Evolutionary conservation across 2,797 vertebrate genomes (phyloP).

Genomic region (Alectoris magna): DNA sequence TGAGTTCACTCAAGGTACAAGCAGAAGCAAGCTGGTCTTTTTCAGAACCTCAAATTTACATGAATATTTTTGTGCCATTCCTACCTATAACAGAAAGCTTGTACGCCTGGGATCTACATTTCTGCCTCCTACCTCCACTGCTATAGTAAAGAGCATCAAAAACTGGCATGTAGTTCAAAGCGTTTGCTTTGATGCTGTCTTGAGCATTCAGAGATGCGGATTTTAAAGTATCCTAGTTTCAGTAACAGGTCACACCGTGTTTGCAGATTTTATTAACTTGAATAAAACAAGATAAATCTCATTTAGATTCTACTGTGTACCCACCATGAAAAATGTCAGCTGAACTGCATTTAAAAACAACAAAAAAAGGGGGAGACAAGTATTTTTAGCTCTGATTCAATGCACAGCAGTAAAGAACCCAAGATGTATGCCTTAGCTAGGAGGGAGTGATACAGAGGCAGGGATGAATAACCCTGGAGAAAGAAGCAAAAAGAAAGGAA

Average conservation of each 20-base stretch:
- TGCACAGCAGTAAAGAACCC: neutral
- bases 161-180: neutral
- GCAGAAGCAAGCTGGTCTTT: neutral
- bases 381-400: constrained; percentile 40
- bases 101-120: rapidly evolving
- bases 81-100: neutral
- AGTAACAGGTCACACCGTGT: neutral
- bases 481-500: rapidly evolving
- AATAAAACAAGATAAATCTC: neutral
- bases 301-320: neutral
- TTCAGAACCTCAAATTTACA: rapidly evolving
- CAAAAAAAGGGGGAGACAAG: neutral
- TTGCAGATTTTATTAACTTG: constrained; percentile 6
- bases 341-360: neutral
- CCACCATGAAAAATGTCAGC: neutral
- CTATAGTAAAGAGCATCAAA: neutral
- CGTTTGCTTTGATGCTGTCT: neutral
- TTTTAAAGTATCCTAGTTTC: neutral
- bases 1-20: neutral
- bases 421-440: neutral
- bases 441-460: neutral
- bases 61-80: neutral
- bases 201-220: neutral
- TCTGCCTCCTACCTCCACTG: neutral
- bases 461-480: neutral